Base-by-base conservation (phyloP, 1,140 invertebrate genomes). In the Bombus confusus region DNA sequence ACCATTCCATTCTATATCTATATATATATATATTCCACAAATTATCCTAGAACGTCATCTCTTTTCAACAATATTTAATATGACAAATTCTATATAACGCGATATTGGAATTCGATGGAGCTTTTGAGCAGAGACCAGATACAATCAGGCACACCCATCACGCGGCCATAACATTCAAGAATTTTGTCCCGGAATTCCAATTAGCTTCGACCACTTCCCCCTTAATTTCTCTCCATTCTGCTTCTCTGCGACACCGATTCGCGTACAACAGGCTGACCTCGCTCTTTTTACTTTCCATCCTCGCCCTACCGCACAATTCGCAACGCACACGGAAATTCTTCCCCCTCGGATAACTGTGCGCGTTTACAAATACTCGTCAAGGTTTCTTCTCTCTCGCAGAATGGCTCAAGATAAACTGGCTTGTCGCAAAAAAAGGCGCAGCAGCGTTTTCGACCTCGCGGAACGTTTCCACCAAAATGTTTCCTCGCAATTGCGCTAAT, bases 151-250 rank as follows among this genome's bases (percentile, higher is more conserved):
- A 66, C 72, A 47, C 18, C 75, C 66, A 68, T 90, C 85, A 87
- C 86, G 77, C 86, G 86, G 85, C 87, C 86, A 85, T 77, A 87
- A 85, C 85, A 87, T 88, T 90, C 86, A 86, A 91, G 90, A 91
- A 92, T 91, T 92, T 92, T 90, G 82, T 79, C 87, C 86, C 87
- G 88, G 90, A 92, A 92, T 92, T 92, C 80, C 91, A 92, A 92
- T 92, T 91, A 92, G 82, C 75, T 82, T 43, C 64, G 75, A 31
- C 75, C 31, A 28, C 31, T 34, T 28, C 18, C 52, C 39, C 15
- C 13, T 25, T 31, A 25, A 22, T 52, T 52, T 52, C 47, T 8
- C 47, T 12, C 2, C 34, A 13, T 25, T 59, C 28, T 25, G 31
- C 75, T 13, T 13, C 75, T 31, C 31, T 31, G 28, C 39, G 47